phyloP scores from a whole-genome alignment of 1,140 invertebrate genomes.

The Dysdera silvatica region DNA sequence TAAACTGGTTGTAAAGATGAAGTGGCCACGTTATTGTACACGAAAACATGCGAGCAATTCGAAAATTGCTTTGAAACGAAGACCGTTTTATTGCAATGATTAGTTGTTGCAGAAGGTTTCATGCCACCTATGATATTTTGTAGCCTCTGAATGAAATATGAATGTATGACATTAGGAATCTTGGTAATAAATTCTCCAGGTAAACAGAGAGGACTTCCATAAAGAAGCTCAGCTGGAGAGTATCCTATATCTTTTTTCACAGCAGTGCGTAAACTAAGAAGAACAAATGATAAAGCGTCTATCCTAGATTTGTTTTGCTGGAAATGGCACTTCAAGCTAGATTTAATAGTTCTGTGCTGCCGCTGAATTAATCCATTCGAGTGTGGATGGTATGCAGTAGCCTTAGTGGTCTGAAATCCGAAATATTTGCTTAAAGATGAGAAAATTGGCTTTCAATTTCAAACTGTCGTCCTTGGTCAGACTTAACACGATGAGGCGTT shows the following conservation, averaged over 20 bases:
- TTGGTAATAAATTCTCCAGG: conserved; percentile 27
- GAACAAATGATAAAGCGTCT: conserved; percentile 39
- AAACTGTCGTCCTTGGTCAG: conserved; percentile 47
- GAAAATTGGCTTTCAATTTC: conserved; percentile 38
- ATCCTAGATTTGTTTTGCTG: conserved; percentile 36
- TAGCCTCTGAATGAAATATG: not conserved
- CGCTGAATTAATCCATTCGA: conserved; percentile 41
- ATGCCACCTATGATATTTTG: not conserved
- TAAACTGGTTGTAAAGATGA: conserved; percentile 5
- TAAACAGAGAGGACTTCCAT: conserved; percentile 25
- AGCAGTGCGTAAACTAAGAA: conserved; percentile 35
- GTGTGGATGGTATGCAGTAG: conserved; percentile 35
- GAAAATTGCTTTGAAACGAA: not conserved
- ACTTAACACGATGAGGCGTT: conserved; percentile 33
- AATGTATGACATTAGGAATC: not conserved
- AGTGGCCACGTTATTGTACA: not conserved
- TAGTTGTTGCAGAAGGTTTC: not conserved
- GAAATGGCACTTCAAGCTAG: conserved; percentile 29
- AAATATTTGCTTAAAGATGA: conserved; percentile 22
- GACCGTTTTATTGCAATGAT: not conserved
- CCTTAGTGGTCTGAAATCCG: not conserved
- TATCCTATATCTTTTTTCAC: conserved; percentile 36
- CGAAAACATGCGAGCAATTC: not conserved
- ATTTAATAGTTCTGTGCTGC: conserved; percentile 37
- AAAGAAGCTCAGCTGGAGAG: conserved; percentile 29